A percentile compares a stretch with the other conserved stretches of the same genome.
Evolutionary conservation across 2,797 vertebrate genomes (phyloP).

Genomic region (Tokudaia tokunoshimensis): DNA sequence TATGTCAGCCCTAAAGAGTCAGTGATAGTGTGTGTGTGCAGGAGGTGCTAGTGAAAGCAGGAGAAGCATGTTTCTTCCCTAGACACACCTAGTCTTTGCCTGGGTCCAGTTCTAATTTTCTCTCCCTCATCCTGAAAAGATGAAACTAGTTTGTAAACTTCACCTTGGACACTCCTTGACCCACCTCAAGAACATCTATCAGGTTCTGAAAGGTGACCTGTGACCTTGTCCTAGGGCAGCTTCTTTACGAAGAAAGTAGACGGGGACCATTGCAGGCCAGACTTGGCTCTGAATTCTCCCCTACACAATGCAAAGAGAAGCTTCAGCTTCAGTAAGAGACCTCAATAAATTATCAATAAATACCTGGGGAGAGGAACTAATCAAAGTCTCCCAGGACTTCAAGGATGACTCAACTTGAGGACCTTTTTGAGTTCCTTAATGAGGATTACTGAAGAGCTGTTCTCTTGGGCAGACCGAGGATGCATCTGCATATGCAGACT

Average conservation of each 20-base stretch:
- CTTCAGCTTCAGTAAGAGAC: background rate
- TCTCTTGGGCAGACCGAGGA: background rate
- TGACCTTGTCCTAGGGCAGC: background rate
- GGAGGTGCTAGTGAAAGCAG: background rate
- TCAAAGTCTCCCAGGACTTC: background rate
- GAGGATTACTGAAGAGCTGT: background rate
- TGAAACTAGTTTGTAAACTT: background rate
- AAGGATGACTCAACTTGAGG: background rate
- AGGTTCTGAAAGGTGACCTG: background rate
- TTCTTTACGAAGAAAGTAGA: background rate
- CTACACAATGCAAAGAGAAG: background rate
- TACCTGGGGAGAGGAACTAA: background rate
- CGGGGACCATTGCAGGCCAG: background rate
- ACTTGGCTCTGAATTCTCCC: background rate
- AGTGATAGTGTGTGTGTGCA: too few relatives aligned
- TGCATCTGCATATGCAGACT: background rate
- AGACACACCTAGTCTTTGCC: rapidly evolving
- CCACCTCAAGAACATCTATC: background rate
- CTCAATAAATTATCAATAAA: background rate
- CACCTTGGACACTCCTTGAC: background rate
- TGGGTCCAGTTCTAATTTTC: background rate
- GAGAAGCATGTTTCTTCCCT: background rate
- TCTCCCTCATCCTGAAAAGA: background rate
- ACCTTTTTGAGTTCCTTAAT: background rate
- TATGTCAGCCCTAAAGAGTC: background rate